Percentiles rank a stretch among this genome's conserved stretches.
These are phyloP conservation scores for Melitaea cinxia DNA, from an alignment of 1,140 invertebrate species.

Conservation along the genomic window DNA sequence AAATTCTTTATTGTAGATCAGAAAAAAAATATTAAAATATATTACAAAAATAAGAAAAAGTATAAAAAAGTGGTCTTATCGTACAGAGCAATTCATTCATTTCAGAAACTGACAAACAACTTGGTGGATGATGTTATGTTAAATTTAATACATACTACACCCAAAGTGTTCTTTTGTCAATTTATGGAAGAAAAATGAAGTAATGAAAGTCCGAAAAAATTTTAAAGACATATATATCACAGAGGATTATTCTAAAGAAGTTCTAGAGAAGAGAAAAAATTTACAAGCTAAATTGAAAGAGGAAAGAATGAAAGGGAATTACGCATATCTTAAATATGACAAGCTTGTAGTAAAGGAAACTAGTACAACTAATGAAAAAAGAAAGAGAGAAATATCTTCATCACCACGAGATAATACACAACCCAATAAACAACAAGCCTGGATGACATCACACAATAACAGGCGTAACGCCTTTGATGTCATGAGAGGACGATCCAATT, in stretches of 20 bases:
- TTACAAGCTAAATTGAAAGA: slow-evolving; percentile 23
- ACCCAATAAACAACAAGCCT: not conserved
- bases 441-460: not conserved
- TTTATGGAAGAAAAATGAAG: slow-evolving; percentile 34
- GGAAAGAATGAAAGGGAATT: slow-evolving; percentile 25
- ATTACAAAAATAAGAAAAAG: too few relatives aligned
- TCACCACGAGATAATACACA: not conserved
- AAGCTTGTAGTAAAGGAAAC: slow-evolving; percentile 22
- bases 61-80: too few relatives aligned
- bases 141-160: too few relatives aligned
- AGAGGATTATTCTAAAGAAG: slow-evolving; percentile 25
- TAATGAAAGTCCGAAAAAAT: slow-evolving; percentile 32
- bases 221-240: slow-evolving; percentile 15
- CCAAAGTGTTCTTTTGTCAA: slow-evolving; percentile 32
- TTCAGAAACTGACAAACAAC: too few relatives aligned
- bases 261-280: slow-evolving; percentile 19
- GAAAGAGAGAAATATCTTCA: not conserved
- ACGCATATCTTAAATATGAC: slow-evolving; percentile 25
- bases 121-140: too few relatives aligned
- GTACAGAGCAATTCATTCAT: too few relatives aligned
- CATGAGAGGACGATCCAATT: not conserved
- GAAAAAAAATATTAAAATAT: too few relatives aligned
- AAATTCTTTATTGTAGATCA: too few relatives aligned
- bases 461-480: not conserved
- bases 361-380: slow-evolving; percentile 1